Base-by-base conservation (phyloP, 2,113 vertebrate species). In the Mugil cephalus region DNA sequence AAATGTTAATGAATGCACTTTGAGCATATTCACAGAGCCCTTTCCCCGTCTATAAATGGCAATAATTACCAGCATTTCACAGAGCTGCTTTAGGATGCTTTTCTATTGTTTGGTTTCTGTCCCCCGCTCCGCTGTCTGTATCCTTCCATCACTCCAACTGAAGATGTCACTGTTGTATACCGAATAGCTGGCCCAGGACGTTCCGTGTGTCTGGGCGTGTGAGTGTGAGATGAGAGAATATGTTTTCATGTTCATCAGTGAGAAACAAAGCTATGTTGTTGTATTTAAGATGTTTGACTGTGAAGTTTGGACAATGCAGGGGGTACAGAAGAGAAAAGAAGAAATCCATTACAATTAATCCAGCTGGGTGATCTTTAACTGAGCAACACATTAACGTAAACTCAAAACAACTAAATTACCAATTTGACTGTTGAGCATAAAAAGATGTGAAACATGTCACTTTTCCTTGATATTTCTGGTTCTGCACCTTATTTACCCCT, bases 151-250 rank as follows among this genome's bases (percentile, higher is more conserved):
- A 7, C 42, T 81, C 64, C 1, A 15, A 67, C 93, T 91, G 90
- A 91, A 94, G 94, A 92, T 94, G 94, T 92, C 94, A 90, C 92
- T 93, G 81, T 94, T 94, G 92, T 85, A 92, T 80, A 86, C 86
- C 60, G 18, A 91, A 94, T 94, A 30, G 34, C 45, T 59, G 19
- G 56, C 35, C 14, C 6, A 14, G 17, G 0, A 17, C 47, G 21
- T 12, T 1, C 47, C 18, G 48, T n/a, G 46, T 4, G 56, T 60
- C 24, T 30, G 43, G 24, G 42, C 38, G 38, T 50, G 47, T 46
- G 12, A 18, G 13, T 17, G 47, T 24, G 47, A 45, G 54, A 62
- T 13, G 50, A 58, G 55, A 48, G 63, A 71, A 62, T 63, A 36
- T 77, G 63, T 83, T 81, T 79, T 52, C 66, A 71, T 75, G 83